Conservation (phyloP, 2,888 invertebrate genomes). For the Drosophila differens region DNA sequence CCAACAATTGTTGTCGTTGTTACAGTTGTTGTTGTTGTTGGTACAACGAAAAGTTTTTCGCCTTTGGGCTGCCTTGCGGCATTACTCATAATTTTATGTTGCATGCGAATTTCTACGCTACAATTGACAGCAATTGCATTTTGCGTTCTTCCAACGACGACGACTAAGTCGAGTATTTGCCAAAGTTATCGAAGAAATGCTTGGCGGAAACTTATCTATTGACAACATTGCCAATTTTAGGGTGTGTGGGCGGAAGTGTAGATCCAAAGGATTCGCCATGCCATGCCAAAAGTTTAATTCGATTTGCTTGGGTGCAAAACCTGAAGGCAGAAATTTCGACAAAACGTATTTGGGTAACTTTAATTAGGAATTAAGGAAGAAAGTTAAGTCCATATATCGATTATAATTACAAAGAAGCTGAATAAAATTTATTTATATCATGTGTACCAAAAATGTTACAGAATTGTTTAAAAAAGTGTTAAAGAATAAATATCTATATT, state of each 20-base stretch:
- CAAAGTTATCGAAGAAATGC: constrained; percentile 58
- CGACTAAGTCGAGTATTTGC: constrained; percentile 38
- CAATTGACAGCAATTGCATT: constrained; percentile 79
- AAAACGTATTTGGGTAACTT: not conserved
- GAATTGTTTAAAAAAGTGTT: too few relatives aligned
- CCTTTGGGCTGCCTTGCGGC: constrained; percentile 43
- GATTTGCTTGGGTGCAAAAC: constrained; percentile 23
- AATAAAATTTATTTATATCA: not conserved
- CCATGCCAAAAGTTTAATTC: constrained; percentile 29
- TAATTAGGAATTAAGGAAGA: not conserved
- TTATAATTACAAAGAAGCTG: not conserved
- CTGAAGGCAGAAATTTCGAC: constrained; percentile 5
- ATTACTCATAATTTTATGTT: constrained; percentile 67
- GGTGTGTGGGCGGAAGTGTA: not conserved
- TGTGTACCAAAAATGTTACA: not conserved
- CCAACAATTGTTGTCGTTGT: constrained; percentile 29
- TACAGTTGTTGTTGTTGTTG: constrained; percentile 23
- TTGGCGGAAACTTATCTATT: constrained; percentile 52
- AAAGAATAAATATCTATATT: not conserved
- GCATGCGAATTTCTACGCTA: constrained; percentile 64
- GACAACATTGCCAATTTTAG: constrained; percentile 58
- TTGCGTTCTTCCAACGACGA: constrained; percentile 12
- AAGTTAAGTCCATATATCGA: not conserved
- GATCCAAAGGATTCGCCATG: constrained; percentile 16
- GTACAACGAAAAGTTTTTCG: constrained; percentile 43